Conservation (phyloP, 2,797 vertebrate genomes). For the Chrysocyon brachyurus region DNA sequence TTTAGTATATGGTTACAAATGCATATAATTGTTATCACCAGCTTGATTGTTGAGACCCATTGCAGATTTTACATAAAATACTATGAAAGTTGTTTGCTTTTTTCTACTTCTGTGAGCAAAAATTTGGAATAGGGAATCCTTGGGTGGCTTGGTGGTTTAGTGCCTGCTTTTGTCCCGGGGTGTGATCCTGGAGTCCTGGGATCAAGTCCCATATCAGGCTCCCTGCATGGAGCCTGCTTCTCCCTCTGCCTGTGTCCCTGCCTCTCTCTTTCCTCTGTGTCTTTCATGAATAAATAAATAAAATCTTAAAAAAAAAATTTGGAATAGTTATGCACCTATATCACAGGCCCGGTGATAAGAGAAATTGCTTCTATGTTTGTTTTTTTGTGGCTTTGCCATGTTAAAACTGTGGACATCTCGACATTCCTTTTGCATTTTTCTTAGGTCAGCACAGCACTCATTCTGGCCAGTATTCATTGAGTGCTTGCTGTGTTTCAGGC, state of each 20-base stretch:
- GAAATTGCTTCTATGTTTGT: neutral
- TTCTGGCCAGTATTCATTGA: neutral
- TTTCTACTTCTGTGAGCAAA: neutral
- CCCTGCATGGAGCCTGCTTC: no score
- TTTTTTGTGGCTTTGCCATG: neutral
- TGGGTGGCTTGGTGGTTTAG: no score
- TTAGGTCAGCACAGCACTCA: neutral
- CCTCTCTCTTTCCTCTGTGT: no score
- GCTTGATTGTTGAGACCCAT: neutral
- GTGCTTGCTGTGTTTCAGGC: neutral
- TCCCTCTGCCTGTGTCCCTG: no score
- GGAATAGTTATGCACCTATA: fast-evolving
- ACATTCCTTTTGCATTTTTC: neutral
- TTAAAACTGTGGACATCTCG: neutral
- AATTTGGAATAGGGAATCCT: neutral
- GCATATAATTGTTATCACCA: neutral
- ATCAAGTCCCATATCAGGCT: no score
- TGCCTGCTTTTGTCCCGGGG: no score
- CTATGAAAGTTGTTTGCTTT: neutral
- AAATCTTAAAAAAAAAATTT: no score
- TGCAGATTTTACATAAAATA: neutral
- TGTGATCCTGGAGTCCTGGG: no score
- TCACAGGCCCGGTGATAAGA: neutral
- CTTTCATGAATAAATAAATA: no score
- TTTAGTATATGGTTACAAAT: neutral